phyloP scores from a whole-genome alignment of 2,113 vertebrate species.

The Gobiocypris rarus region DNA sequence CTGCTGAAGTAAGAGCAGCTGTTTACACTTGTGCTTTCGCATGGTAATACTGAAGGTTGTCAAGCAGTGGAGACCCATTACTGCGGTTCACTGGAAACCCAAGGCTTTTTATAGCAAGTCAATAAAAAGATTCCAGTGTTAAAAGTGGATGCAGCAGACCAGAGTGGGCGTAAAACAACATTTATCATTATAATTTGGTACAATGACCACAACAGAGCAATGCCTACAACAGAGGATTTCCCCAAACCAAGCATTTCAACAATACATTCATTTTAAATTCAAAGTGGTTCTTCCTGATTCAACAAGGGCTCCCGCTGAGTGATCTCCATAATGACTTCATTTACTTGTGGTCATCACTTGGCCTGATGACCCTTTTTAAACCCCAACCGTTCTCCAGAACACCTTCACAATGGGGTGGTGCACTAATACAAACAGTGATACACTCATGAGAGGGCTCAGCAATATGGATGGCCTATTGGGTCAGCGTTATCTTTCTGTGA shows the following conservation, averaged over 20 bases:
- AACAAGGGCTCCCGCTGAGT: slow-evolving; percentile 33
- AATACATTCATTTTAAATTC: slow-evolving; percentile 26
- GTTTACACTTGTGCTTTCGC: neutral
- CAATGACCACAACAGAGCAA: slow-evolving; percentile 46
- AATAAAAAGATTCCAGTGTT: slow-evolving; percentile 16
- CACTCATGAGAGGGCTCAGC: neutral
- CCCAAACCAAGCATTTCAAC: neutral
- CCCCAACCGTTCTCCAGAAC: slow-evolving; percentile 15
- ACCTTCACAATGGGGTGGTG: neutral
- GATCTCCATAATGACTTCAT: slow-evolving; percentile 25
- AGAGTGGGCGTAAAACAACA: slow-evolving; percentile 7
- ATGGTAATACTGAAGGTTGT: neutral
- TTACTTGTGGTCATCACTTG: neutral
- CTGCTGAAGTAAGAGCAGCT: neutral
- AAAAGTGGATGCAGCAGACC: neutral
- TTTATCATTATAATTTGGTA: slow-evolving; percentile 32
- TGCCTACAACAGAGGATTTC: slow-evolving; percentile 16
- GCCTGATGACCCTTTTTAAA: slow-evolving; percentile 40
- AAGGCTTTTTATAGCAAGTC: slow-evolving; percentile 10
- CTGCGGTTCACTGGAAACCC: neutral
- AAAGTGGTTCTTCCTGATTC: slow-evolving; percentile 32
- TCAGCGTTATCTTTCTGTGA: neutral
- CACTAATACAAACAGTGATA: neutral
- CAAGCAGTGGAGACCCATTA: neutral
- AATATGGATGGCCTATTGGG: neutral